phyloP scores from a whole-genome alignment of 2,888 invertebrate genomes.

The Stenotaenia linearis region DNA sequence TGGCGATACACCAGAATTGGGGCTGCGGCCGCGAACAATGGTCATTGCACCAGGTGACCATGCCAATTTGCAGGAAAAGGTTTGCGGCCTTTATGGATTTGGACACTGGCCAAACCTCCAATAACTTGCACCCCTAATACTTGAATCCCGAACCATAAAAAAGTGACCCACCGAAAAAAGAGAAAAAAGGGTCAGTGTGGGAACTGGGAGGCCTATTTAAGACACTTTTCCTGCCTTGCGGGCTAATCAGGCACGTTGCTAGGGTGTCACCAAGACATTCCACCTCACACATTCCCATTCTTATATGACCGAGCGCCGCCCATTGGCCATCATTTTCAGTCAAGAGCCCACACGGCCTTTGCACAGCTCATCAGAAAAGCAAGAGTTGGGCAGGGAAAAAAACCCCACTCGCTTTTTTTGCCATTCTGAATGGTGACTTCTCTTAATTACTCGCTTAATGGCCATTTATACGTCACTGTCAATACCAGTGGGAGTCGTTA shows the following conservation, averaged over 20 bases:
- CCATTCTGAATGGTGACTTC: not conserved
- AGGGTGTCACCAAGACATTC: not conserved
- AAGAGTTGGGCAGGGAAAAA: not conserved
- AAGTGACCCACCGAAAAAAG: slow-evolving; percentile 13
- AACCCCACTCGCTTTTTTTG: not conserved
- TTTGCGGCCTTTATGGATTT: slow-evolving; percentile 33
- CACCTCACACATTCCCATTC: not conserved
- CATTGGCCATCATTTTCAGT: not conserved
- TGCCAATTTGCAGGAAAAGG: slow-evolving; percentile 34
- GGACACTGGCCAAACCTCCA: slow-evolving; percentile 28
- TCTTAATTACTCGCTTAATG: not conserved
- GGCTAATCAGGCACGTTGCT: not conserved
- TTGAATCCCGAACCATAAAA: slow-evolving; percentile 31
- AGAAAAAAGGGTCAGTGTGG: not conserved
- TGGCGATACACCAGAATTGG: not conserved
- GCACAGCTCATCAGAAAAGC: not conserved
- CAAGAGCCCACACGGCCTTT: not conserved
- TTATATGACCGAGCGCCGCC: not conserved
- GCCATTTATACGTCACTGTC: not conserved
- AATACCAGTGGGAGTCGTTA: not conserved
- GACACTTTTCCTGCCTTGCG: not conserved
- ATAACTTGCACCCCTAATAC: slow-evolving; percentile 33
- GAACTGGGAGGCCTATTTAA: not conserved
- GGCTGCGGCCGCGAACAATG: not conserved
- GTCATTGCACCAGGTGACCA: slow-evolving; percentile 32